Conservation (phyloP, 2,113 vertebrate genomes). For the Ctenodactylus gundi region DNA sequence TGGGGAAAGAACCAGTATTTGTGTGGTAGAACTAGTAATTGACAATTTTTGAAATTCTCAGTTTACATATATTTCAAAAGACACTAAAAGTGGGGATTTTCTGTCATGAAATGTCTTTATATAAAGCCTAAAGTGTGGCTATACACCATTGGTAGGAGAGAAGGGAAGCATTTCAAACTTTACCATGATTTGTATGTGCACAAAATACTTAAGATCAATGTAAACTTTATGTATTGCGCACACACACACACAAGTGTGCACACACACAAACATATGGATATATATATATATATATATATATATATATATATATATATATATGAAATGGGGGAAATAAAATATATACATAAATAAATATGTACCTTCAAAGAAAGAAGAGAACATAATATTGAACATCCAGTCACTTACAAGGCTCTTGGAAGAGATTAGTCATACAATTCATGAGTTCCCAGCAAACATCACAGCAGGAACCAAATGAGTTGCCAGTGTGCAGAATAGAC, state of each 20-base stretch:
- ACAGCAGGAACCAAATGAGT: neutral
- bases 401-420: neutral
- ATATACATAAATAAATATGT: too few relatives aligned
- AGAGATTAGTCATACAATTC: neutral
- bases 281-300: too few relatives aligned
- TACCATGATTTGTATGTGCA: too few relatives aligned
- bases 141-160: too few relatives aligned
- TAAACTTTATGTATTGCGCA: too few relatives aligned
- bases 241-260: too few relatives aligned
- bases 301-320: too few relatives aligned
- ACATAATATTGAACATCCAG: neutral
- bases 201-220: too few relatives aligned
- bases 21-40: neutral
- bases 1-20: neutral
- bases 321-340: too few relatives aligned
- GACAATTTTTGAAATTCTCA: neutral
- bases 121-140: neutral
- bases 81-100: neutral
- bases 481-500: neutral
- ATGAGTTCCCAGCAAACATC: neutral
- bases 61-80: neutral
- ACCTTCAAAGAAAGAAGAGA: neutral
- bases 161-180: too few relatives aligned
- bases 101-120: neutral
- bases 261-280: too few relatives aligned